Evolutionary conservation across 2,888 invertebrate genomes (phyloP), one percentile per base, ranked within the genome.

Genomic region (Eudemis profundana): DNA sequence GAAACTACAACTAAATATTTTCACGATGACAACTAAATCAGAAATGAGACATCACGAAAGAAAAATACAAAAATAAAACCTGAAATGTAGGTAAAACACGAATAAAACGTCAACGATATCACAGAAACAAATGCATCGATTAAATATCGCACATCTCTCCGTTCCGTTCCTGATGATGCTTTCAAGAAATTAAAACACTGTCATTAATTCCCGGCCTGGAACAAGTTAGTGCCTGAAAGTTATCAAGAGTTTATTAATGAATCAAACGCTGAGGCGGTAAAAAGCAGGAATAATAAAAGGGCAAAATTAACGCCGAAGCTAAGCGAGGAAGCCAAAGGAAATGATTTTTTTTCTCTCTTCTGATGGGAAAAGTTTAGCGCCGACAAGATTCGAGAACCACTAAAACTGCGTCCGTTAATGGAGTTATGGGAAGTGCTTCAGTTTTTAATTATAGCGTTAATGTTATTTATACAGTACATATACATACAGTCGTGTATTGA

Each of bases 341-440:
- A 82, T 83, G 64, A 77, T 79, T 77, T 78, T 79, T 79, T 77
- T 72, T 72, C 38, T 72, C 38, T 42, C 38, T 67, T 65, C 71
- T 73, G 81, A 84, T 83, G 80, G 79, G 79, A 81, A 84, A 86
- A 83, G 79, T 69, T 83, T 78, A 73, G 65, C 53, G 57, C 65
- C 72, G 72, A 69, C 71, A 72, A 72, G 73, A 74, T 77, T 75
- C 71, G 72, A 83, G 79, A 81, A 79, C 76, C 78, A 72, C 76
- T 72, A 73, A 73, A 75, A 81, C 76, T 71, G 71, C 70, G 72
- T 68, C 68, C 68, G 73, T 72, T 82, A 82, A 87, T 84, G 70
- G 74, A 82, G 74, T 78, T 78, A 78, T 61, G 42, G 15, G 29
- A 51, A 49, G 40, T 44, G 19, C 38, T 54, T 47, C 15, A 21